Conservation (phyloP, 2,113 vertebrate genomes). For the Genyomyrus donnyi region DNA sequence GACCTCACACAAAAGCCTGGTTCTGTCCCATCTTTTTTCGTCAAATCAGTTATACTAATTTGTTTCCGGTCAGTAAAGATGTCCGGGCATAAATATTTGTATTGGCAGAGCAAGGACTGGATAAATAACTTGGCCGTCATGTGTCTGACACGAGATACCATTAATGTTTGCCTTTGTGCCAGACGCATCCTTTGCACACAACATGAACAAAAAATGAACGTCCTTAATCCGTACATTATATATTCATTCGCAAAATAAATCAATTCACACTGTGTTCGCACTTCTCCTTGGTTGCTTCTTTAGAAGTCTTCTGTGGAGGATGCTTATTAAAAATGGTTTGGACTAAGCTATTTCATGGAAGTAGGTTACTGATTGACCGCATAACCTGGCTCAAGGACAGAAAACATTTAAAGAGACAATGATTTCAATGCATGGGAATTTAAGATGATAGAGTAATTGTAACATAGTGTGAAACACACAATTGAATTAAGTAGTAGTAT, state of each 20-base stretch:
- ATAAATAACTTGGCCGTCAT: conserved; percentile 11
- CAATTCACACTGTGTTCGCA: background rate
- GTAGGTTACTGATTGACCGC: background rate
- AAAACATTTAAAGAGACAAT: background rate
- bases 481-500: background rate
- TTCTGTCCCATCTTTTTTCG: conserved; percentile 4
- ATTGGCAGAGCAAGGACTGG: background rate
- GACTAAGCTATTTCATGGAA: background rate
- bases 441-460: background rate
- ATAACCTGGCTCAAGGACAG: background rate
- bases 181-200: background rate
- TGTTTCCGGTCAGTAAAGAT: conserved; percentile 10
- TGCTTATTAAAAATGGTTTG: background rate
- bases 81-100: conserved; percentile 20
- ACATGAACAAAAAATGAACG: background rate
- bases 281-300: background rate
- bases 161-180: background rate
- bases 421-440: background rate
- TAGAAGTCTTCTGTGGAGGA: background rate
- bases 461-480: background rate
- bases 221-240: background rate
- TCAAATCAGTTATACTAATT: background rate
- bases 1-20: background rate
- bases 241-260: background rate
- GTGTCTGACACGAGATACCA: background rate